phyloP scores from a whole-genome alignment of 2,113 vertebrate species.

The Phaethon lepturus region DNA sequence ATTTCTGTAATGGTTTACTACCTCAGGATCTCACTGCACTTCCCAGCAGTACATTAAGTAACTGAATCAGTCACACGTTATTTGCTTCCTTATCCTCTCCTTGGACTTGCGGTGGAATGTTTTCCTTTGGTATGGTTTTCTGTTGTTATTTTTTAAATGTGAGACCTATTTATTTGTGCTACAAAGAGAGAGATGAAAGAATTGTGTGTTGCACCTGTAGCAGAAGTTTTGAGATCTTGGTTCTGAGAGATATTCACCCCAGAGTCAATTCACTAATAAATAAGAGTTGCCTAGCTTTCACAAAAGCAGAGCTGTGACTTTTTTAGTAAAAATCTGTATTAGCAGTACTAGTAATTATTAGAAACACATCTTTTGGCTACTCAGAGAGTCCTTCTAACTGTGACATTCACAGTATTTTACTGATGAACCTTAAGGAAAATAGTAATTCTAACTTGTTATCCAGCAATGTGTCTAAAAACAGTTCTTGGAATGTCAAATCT shows the following conservation, averaged over 20 bases:
- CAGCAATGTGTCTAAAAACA: not conserved
- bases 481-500: not conserved
- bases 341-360: not conserved
- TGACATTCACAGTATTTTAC: not conserved
- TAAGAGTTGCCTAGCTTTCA: not conserved
- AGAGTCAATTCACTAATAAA: not conserved
- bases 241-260: not conserved
- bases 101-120: not conserved
- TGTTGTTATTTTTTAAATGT: not conserved
- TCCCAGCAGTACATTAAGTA: not conserved
- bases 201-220: not conserved
- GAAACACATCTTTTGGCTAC: not conserved
- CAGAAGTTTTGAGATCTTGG: not conserved
- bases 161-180: not conserved
- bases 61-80: slow-evolving; percentile 11
- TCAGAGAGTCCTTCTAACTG: not conserved
- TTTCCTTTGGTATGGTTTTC: not conserved
- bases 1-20: slow-evolving; percentile 27
- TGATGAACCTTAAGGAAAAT: not conserved
- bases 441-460: not conserved
- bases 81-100: not conserved
- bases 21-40: not conserved
- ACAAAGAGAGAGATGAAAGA: not conserved
- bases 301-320: not conserved
- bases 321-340: not conserved